Conservation (phyloP, 2,797 vertebrate genomes). For the Triplophysa bombifrons region DNA sequence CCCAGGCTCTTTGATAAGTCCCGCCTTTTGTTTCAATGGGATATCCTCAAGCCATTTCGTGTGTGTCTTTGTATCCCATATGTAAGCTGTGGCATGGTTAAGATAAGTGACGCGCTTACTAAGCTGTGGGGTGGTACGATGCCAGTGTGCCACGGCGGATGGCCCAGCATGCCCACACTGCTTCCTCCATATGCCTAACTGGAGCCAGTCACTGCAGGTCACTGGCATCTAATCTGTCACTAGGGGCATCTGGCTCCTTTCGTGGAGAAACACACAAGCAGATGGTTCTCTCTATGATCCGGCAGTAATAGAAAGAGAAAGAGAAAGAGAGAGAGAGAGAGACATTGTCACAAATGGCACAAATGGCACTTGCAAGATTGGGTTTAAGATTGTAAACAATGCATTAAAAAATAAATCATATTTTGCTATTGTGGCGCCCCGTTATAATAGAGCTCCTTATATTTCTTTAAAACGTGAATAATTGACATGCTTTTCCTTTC, state of each 20-base stretch:
- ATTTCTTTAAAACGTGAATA: not conserved
- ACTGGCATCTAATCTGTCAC: constrained; percentile 32
- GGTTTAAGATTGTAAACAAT: too few species aligned
- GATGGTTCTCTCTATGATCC: constrained; percentile 28
- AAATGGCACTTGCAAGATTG: too few species aligned
- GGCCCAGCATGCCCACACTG: constrained; percentile 4
- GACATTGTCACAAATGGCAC: not conserved
- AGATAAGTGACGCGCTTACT: not conserved
- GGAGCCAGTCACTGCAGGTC: constrained; percentile 25
- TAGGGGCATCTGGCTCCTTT: constrained; percentile 28
- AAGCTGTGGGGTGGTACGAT: constrained; percentile 6
- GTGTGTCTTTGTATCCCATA: not conserved
- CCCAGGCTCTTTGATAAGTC: too few species aligned
- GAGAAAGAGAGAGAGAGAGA: not conserved
- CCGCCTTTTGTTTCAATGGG: too few species aligned
- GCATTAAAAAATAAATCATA: too few species aligned
- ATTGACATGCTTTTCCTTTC: not conserved
- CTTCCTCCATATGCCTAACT: not conserved
- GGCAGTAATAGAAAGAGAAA: not conserved
- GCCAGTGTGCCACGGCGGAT: constrained; percentile 12
- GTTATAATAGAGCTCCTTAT: not conserved
- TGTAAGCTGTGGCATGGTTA: not conserved
- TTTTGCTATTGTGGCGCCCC: too few species aligned
- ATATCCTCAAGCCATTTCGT: too few species aligned
- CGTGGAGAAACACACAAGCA: constrained; percentile 25